Evolutionary conservation across 2,888 invertebrate genomes (phyloP).

Genomic region (Xylocampa areola): DNA sequence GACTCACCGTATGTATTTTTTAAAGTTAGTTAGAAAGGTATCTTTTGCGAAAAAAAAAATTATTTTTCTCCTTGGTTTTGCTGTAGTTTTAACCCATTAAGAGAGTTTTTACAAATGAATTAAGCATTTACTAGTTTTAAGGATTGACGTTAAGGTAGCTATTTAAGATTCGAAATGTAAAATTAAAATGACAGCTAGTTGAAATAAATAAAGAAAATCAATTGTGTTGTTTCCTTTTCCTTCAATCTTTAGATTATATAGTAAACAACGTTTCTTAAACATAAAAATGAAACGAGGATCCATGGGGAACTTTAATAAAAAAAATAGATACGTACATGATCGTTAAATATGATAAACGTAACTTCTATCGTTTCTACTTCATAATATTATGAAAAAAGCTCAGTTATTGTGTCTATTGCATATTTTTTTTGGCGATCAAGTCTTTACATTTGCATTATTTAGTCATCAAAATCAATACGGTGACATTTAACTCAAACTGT

Average conservation of each 20-base stretch:
- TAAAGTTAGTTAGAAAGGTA: too few species aligned
- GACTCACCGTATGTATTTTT: neutral
- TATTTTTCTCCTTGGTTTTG: neutral
- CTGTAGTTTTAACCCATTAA: slow-evolving; percentile 3
- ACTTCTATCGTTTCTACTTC: neutral
- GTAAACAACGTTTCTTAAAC: too few species aligned
- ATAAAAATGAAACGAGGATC: too few species aligned
- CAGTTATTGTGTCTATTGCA: neutral
- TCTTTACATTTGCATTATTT: slow-evolving; percentile 12
- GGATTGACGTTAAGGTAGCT: slow-evolving; percentile 20
- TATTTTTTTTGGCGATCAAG: too few species aligned
- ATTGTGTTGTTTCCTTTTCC: neutral
- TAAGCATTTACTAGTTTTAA: slow-evolving; percentile 55
- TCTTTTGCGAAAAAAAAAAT: neutral
- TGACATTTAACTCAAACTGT: slow-evolving; percentile 43
- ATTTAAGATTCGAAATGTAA: slow-evolving; percentile 32
- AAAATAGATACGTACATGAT: too few species aligned
- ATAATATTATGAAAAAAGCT: slow-evolving; percentile 8
- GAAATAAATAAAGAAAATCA: slow-evolving; percentile 18
- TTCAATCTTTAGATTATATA: neutral
- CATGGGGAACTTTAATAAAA: too few species aligned
- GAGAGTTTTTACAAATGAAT: slow-evolving; percentile 23
- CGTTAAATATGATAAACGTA: too few species aligned
- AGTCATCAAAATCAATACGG: slow-evolving; percentile 32
- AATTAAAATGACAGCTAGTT: slow-evolving; percentile 30